Percentiles rank a stretch among this genome's conserved stretches.
Conservation (phyloP, 2,113 vertebrate genomes). For the Alectura lathami region DNA sequence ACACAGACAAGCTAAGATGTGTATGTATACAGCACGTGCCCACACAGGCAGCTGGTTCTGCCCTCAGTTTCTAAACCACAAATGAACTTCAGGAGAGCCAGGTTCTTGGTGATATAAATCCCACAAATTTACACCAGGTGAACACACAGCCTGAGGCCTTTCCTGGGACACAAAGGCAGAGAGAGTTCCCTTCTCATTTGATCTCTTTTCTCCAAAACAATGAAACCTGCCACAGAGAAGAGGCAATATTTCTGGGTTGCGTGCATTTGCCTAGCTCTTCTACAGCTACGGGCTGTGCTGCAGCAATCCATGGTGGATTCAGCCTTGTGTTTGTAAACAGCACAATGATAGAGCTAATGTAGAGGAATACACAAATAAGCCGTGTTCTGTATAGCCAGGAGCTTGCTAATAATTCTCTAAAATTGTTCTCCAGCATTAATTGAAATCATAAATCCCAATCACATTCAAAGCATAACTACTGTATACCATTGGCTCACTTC, state of each 20-base stretch:
- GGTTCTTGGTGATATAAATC: neutral
- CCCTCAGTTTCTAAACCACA: neutral
- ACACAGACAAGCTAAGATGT: neutral
- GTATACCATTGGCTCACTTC: slow-evolving; percentile 49
- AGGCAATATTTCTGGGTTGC: neutral
- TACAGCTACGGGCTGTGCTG: neutral
- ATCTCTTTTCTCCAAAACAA: neutral
- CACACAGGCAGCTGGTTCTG: neutral
- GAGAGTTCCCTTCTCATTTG: neutral
- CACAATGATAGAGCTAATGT: slow-evolving; percentile 19
- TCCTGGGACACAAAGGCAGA: neutral
- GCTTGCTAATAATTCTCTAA: slow-evolving; percentile 68
- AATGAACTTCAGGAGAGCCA: neutral
- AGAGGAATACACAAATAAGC: slow-evolving; percentile 53
- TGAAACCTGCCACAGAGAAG: neutral
- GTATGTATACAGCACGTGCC: neutral
- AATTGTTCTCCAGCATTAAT: slow-evolving; percentile 71
- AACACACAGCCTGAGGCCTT: neutral
- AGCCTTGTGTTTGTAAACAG: slow-evolving; percentile 62
- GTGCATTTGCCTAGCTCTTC: neutral
- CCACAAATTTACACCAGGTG: neutral
- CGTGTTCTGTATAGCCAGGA: slow-evolving; percentile 30
- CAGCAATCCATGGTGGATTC: neutral
- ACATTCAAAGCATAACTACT: slow-evolving; percentile 62
- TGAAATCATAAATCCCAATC: slow-evolving; percentile 77